Evolutionary conservation across 1,140 invertebrate genomes (phyloP).

Genomic region (Micrasema longulum): DNA sequence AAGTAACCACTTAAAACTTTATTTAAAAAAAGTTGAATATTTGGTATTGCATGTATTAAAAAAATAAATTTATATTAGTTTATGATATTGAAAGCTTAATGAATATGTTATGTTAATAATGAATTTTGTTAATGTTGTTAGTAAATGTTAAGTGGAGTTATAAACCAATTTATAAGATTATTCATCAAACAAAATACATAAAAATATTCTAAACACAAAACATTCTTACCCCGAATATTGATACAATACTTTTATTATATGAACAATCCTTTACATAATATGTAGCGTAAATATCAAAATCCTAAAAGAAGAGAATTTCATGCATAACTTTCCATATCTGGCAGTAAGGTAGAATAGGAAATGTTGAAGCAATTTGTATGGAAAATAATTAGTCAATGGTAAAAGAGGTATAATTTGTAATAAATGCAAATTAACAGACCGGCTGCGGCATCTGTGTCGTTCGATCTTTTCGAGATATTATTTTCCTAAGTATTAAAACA

Average conservation of each 20-base stretch:
- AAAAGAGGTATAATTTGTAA: neutral
- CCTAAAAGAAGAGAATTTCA: constrained; percentile 46
- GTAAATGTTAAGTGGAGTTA: no score
- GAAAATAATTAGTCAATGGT: constrained; percentile 11
- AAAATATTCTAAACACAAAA: constrained; percentile 37
- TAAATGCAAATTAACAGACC: no score
- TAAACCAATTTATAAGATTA: neutral
- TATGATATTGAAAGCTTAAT: no score
- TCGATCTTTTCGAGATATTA: neutral
- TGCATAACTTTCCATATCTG: constrained; percentile 53
- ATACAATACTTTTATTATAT: constrained; percentile 30
- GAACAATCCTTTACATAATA: constrained; percentile 39
- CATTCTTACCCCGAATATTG: constrained; percentile 37
- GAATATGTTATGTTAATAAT: no score
- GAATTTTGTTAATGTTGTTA: no score
- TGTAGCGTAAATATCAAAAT: constrained; percentile 49
- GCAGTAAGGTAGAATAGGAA: constrained; percentile 41
- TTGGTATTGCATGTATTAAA: no score
- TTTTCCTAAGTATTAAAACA: neutral
- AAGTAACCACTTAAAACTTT: no score
- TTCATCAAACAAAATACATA: constrained; percentile 22
- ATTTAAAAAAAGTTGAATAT: no score
- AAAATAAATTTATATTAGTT: no score
- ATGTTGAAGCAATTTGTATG: constrained; percentile 41
- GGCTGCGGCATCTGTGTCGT: no score